Conservation (phyloP, 2,113 vertebrate genomes). For the Equus przewalskii region DNA sequence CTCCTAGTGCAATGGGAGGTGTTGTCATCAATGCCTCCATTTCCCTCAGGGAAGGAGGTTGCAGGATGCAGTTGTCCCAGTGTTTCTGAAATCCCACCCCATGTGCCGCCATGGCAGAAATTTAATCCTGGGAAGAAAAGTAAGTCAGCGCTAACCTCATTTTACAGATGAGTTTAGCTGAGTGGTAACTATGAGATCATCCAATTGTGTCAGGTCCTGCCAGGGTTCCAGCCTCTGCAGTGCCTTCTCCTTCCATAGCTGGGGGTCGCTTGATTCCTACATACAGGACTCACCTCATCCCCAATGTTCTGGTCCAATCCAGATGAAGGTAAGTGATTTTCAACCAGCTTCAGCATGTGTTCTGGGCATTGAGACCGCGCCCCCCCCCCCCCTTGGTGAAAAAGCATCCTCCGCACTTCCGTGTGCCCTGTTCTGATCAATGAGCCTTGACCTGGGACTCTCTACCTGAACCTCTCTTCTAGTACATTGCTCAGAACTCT, state of each 20-base stretch:
- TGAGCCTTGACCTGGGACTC: background rate
- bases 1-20: too few species aligned
- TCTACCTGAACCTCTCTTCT: background rate
- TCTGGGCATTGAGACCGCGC: background rate
- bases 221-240: background rate
- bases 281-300: background rate
- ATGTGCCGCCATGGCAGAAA: background rate
- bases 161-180: background rate
- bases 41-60: background rate
- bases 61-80: background rate
- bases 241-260: background rate
- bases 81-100: background rate
- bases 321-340: background rate
- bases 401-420: background rate
- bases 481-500: background rate
- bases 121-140: slow-evolving; percentile 14
- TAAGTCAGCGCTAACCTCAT: background rate
- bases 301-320: background rate
- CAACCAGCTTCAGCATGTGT: background rate
- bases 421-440: background rate
- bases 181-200: background rate
- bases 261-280: background rate
- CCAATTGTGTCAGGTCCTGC: background rate
- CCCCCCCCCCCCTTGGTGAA: background rate
- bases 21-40: background rate